These are phyloP conservation scores for Ambastaia sidthimunki DNA, from an alignment of 2,797 vertebrate genomes.

Conservation along the genomic window DNA sequence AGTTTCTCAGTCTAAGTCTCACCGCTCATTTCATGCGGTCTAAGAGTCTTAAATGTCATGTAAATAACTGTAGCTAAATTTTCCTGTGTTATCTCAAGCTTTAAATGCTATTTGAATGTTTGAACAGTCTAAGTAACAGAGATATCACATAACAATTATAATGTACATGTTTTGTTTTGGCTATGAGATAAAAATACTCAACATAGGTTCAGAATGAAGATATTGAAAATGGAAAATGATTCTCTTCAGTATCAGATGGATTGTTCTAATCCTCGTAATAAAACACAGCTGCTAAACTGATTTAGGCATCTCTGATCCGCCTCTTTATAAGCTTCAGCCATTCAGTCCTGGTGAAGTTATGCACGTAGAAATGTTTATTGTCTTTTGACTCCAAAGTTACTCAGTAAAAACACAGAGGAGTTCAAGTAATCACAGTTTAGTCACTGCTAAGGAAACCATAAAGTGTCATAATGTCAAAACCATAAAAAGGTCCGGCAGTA, in stretches of 20 bases:
- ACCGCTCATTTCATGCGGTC: background rate
- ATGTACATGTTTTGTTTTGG: background rate
- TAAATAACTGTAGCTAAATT: conserved; percentile 28
- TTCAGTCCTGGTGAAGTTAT: conserved; percentile 9
- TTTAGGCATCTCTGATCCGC: background rate
- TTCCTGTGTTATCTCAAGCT: background rate
- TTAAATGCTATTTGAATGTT: background rate
- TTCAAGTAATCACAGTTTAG: conserved; percentile 41
- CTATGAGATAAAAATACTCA: background rate
- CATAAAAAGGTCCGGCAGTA: background rate
- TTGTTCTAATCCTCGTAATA: background rate
- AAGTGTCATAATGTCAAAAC: conserved; percentile 27
- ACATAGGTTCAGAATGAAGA: background rate
- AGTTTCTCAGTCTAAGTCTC: conserved; percentile 19
- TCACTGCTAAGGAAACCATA: conserved; percentile 35
- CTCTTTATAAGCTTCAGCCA: background rate
- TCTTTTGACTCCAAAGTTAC: conserved; percentile 6
- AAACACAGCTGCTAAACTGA: background rate
- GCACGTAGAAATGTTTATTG: background rate
- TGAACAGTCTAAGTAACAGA: background rate
- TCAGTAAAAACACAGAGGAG: conserved; percentile 34
- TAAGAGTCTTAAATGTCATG: background rate
- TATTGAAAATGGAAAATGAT: background rate
- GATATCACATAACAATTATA: background rate
- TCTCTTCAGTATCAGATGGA: background rate